Conservation (phyloP, 1,140 invertebrate species). For the Heliconius hewitsoni region DNA sequence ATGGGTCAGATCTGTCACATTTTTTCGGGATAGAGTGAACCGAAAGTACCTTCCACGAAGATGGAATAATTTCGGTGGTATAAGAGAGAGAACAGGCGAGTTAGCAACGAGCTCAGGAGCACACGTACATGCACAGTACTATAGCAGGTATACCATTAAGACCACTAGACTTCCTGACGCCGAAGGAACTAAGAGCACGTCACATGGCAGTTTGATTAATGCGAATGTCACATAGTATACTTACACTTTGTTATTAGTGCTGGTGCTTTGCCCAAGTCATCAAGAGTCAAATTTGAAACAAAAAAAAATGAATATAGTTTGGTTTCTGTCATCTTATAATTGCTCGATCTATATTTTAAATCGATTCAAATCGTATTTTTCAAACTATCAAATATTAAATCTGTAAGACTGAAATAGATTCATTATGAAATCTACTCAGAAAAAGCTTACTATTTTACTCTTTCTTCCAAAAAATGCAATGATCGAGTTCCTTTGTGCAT, state of each 20-base stretch:
- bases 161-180: neutral
- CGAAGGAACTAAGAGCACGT: neutral
- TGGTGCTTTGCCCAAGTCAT: too few relatives aligned
- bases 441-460: neutral
- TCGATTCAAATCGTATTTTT: too few relatives aligned
- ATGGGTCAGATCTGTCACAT: neutral
- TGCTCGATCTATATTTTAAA: too few relatives aligned
- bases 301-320: too few relatives aligned
- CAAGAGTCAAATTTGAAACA: too few relatives aligned
- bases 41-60: neutral
- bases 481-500: neutral
- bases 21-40: neutral
- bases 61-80: neutral
- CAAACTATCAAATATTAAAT: too few relatives aligned
- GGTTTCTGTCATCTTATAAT: too few relatives aligned
- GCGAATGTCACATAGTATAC: too few relatives aligned
- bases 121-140: neutral
- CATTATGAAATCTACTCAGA: neutral
- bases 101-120: neutral
- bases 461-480: constrained; percentile 2
- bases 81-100: neutral
- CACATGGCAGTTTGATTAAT: too few relatives aligned
- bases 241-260: too few relatives aligned
- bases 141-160: neutral
- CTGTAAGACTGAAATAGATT: neutral